These are phyloP conservation scores for Toxonevra muliebris DNA, from an alignment of 2,888 invertebrate species.

Conservation along the genomic window DNA sequence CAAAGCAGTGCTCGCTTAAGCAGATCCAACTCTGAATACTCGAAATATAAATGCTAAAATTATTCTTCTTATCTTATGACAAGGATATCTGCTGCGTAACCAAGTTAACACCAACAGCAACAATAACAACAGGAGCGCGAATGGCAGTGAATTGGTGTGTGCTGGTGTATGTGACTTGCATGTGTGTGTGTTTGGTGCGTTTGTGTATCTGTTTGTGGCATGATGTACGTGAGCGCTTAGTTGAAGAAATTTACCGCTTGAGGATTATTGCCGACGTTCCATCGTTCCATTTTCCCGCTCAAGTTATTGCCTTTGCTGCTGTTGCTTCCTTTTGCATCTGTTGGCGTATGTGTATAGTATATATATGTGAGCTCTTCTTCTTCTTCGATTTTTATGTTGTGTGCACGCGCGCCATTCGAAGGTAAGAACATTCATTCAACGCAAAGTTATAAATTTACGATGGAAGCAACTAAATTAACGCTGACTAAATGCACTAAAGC, in stretches of 20 bases:
- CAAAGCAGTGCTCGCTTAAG: constrained; percentile 29
- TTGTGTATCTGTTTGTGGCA: constrained; percentile 8
- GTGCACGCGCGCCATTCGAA: constrained; percentile 18
- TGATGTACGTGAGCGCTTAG: constrained; percentile 35
- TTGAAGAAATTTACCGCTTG: constrained; percentile 52
- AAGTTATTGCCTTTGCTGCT: constrained; percentile 22
- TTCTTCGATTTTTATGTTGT: constrained; percentile 1
- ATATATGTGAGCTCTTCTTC: no score
- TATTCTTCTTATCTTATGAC: constrained; percentile 39
- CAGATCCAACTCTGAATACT: constrained; percentile 30
- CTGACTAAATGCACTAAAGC: constrained; percentile 35
- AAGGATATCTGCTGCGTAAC: constrained; percentile 35
- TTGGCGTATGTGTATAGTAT: no score
- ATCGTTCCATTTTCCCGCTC: not conserved
- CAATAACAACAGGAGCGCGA: constrained; percentile 16
- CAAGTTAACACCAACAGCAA: constrained; percentile 12
- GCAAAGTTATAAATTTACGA: constrained; percentile 33
- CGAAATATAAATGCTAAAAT: constrained; percentile 28
- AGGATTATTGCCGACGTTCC: constrained; percentile 47
- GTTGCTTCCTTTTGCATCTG: constrained; percentile 4
- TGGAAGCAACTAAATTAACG: constrained; percentile 34
- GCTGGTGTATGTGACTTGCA: constrained; percentile 6
- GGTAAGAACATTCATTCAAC: not conserved
- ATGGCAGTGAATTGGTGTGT: constrained; percentile 8
- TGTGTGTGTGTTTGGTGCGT: constrained; percentile 15